Evolutionary conservation across 2,797 vertebrate genomes (phyloP), one percentile per base, ranked within the genome.

Genomic region (Sebastes kiyomatsui): DNA sequence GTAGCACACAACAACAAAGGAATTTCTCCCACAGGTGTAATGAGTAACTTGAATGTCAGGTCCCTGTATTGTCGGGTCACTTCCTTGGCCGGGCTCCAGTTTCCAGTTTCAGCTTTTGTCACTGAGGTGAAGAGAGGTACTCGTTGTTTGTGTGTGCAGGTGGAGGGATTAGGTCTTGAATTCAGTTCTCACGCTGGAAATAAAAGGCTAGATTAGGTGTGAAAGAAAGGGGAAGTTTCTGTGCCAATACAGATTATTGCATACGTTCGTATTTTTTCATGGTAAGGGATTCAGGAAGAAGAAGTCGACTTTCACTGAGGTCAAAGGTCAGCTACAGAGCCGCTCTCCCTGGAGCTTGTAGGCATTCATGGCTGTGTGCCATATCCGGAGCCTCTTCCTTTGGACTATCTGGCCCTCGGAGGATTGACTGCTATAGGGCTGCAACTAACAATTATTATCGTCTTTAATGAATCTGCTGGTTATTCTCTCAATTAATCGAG

Each of bases 21-120:
- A 46, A 16, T 32, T 76, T 64, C 91, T 91, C 91, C 83, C 92
- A 90, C 89, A 85, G 80, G 90, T 93, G 88, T 92, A 91, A 93
- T 90, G 83, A 88, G 86, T 92, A 94, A 93, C 93, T 64, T 79
- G 90, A 90, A 86, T 81, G 85, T 83, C 90, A 72, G 88, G 74
- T 90, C 82, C 38, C 58, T 72, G 66, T 80, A 84, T 87, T 80
- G 64, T 87, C 77, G 5, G 87, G 80, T 82, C 88, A 84, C 77
- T 82, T 90, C 74, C 75, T 86, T 85, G 85, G 86, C 82, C 0
- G 0, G 49, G 59, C 58, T 92, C 92, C 89, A 90, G 77, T 84
- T 88, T 88, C 88, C 65, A 83, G 71, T 88, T 85, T n/a, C 77
- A 75, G 80, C 70, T 82, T 92, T 93, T 92, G 85, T 89, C 69